These are phyloP conservation scores for Cyprinodon variegatus DNA, from an alignment of 2,113 vertebrate species.

Conservation along the genomic window DNA sequence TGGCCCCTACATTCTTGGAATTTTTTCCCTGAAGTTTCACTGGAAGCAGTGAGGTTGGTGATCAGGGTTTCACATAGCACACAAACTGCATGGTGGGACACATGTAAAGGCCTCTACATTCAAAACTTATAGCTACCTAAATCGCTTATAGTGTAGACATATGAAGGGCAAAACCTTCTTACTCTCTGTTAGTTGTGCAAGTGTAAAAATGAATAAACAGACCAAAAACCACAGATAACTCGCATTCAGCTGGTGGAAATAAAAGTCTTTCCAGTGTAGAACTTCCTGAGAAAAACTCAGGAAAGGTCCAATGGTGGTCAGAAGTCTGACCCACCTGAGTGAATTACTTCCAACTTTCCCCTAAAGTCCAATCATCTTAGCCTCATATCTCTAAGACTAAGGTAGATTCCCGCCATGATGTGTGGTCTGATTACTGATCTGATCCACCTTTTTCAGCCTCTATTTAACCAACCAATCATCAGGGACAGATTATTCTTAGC, in stretches of 20 bases:
- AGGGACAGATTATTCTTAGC: too few relatives aligned
- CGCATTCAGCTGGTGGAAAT: neutral
- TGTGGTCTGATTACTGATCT: too few relatives aligned
- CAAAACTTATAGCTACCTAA: neutral
- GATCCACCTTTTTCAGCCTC: too few relatives aligned
- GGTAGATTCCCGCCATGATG: too few relatives aligned
- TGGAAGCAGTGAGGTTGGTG: slow-evolving; percentile 18
- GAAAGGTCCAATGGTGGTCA: too few relatives aligned
- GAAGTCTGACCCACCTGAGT: too few relatives aligned
- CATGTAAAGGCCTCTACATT: neutral
- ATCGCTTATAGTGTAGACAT: slow-evolving; percentile 81
- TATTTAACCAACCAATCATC: too few relatives aligned
- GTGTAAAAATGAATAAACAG: slow-evolving; percentile 77
- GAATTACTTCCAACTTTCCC: too few relatives aligned
- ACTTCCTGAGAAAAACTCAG: too few relatives aligned
- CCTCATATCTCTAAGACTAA: too few relatives aligned
- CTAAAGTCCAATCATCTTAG: too few relatives aligned
- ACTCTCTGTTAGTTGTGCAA: slow-evolving; percentile 87
- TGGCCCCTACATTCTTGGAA: slow-evolving; percentile 37
- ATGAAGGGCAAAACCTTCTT: slow-evolving; percentile 89
- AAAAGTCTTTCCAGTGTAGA: neutral
- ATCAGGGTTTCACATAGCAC: slow-evolving; percentile 27
- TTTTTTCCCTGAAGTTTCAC: slow-evolving; percentile 23
- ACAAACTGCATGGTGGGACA: slow-evolving; percentile 19
- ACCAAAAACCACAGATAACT: slow-evolving; percentile 66